These are phyloP conservation scores for Cantharis rustica DNA, from an alignment of 2,888 invertebrate genomes.

Conservation along the genomic window DNA sequence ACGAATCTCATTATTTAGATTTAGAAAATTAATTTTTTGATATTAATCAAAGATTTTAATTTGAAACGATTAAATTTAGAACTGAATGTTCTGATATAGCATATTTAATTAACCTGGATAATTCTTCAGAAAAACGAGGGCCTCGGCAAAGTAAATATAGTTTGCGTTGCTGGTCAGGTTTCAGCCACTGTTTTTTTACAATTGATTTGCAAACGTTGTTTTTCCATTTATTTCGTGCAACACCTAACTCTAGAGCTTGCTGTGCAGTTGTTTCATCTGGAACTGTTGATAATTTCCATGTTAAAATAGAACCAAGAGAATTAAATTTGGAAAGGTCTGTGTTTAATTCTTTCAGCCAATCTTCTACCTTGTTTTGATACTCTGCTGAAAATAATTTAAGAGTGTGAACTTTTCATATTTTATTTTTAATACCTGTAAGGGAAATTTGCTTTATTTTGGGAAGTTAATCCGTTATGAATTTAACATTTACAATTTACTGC, in stretches of 20 bases:
- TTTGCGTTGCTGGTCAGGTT: conserved; percentile 57
- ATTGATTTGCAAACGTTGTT: conserved; percentile 47
- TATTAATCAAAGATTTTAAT: background rate
- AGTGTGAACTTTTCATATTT: background rate
- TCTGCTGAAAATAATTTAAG: conserved; percentile 32
- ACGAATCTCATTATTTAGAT: background rate
- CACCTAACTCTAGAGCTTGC: conserved; percentile 39
- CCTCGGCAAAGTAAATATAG: conserved; percentile 67
- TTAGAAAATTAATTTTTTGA: no score
- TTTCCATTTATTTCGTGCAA: conserved; percentile 49
- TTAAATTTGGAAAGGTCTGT: conserved; percentile 42
- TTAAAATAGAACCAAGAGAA: conserved; percentile 41
- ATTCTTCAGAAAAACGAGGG: conserved; percentile 61
- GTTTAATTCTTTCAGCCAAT: conserved; percentile 44
- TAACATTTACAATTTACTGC: background rate
- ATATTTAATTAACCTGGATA: conserved; percentile 58
- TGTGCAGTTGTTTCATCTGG: conserved; percentile 36
- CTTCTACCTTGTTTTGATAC: conserved; percentile 41
- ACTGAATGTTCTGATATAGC: background rate
- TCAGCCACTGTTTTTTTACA: conserved; percentile 34
- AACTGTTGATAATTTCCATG: conserved; percentile 43
- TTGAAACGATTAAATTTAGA: background rate
- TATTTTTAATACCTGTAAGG: background rate
- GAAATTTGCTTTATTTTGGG: background rate
- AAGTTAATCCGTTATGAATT: background rate